These are phyloP conservation scores for Sinotaia quadrata DNA, from an alignment of 2,888 invertebrate genomes.

Conservation along the genomic window DNA sequence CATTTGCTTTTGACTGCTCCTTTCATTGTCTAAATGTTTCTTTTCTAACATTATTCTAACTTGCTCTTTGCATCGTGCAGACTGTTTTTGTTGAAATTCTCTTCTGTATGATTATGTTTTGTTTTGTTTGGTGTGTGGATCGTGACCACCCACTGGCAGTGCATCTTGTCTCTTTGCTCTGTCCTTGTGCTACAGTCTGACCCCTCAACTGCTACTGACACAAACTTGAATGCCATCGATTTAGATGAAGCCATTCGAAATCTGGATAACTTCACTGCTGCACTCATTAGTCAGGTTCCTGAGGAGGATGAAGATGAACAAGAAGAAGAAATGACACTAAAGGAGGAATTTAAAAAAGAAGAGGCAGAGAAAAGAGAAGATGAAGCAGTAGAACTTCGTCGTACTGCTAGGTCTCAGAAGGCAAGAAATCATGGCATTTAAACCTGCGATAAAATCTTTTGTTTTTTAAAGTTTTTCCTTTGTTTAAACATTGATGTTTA, in stretches of 20 bases:
- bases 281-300: conserved; percentile 56
- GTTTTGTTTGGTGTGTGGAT: too few relatives aligned
- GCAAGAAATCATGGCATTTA: not conserved
- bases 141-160: too few relatives aligned
- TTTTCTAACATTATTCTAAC: too few relatives aligned
- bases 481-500: too few relatives aligned
- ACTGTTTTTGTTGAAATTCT: too few relatives aligned
- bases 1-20: too few relatives aligned
- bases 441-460: too few relatives aligned
- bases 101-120: too few relatives aligned
- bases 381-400: conserved; percentile 22
- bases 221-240: conserved; percentile 38
- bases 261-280: conserved; percentile 62
- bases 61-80: too few relatives aligned
- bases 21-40: too few relatives aligned
- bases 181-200: conserved; percentile 17
- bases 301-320: conserved; percentile 30
- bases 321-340: not conserved
- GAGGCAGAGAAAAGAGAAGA: conserved; percentile 23
- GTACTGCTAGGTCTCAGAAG: conserved; percentile 12
- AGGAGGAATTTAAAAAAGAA: conserved; percentile 14
- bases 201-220: conserved; percentile 12
- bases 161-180: too few relatives aligned
- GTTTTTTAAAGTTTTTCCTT: too few relatives aligned
- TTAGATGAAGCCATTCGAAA: conserved; percentile 59